phyloP scores from a whole-genome alignment of 2,113 vertebrate species.

The Peromyscus californicus region DNA sequence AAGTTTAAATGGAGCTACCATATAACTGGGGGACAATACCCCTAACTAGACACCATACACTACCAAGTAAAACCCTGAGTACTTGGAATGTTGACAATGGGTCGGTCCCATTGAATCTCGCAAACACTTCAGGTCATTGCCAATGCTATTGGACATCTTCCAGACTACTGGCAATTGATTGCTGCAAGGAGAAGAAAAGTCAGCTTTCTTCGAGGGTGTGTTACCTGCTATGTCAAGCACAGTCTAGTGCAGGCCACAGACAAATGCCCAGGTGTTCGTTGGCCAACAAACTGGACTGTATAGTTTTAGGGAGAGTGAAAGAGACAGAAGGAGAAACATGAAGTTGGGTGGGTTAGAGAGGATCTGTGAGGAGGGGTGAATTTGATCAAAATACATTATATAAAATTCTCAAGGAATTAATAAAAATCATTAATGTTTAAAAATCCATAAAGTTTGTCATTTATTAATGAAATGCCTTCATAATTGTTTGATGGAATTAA shows the following conservation, averaged over 20 bases:
- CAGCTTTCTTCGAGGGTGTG: background rate
- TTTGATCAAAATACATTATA: background rate
- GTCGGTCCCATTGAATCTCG: background rate
- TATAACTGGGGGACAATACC: background rate
- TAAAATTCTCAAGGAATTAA: background rate
- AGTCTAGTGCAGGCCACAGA: background rate
- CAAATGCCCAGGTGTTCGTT: background rate
- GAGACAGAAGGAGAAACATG: background rate
- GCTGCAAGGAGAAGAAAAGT: background rate
- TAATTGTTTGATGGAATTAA: slow-evolving; percentile 77
- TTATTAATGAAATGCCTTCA: slow-evolving; percentile 81
- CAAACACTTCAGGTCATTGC: background rate
- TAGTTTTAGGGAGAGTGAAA: background rate
- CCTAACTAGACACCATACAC: background rate
- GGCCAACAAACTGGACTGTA: background rate
- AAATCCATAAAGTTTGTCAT: slow-evolving; percentile 74
- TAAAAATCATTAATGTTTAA: background rate
- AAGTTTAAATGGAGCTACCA: background rate
- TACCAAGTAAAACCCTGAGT: background rate
- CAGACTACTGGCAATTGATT: background rate
- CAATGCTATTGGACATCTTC: background rate
- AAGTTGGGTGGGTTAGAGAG: background rate
- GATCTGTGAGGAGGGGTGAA: background rate
- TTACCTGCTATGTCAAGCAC: background rate
- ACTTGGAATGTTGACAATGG: background rate